Conservation (phyloP, 1,140 invertebrate species). For the Eurosta solidaginis region DNA sequence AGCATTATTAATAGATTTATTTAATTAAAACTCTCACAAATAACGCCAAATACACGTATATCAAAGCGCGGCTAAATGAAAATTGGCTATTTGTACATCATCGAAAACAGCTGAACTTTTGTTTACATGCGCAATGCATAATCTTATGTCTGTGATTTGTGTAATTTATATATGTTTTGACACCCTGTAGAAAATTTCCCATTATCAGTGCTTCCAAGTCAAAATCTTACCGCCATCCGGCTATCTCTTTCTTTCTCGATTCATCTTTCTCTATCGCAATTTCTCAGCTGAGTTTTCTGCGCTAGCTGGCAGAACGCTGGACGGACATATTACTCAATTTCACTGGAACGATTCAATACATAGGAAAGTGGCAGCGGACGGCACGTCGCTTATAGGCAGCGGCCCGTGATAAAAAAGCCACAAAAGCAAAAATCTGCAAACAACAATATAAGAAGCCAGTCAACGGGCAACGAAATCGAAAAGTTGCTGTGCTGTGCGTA, state of each 20-base stretch:
- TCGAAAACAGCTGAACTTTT: no score
- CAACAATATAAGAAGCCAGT: slow-evolving; percentile 7
- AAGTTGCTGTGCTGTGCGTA: not conserved
- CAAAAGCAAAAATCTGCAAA: not conserved
- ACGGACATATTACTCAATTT: no score
- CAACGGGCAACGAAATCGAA: slow-evolving; percentile 10
- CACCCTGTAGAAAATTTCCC: not conserved
- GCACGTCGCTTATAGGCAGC: no score
- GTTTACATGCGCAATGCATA: no score
- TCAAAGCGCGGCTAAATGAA: no score
- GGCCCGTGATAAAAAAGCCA: not conserved
- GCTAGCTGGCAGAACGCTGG: not conserved
- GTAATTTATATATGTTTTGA: no score
- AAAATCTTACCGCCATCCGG: not conserved
- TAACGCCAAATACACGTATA: no score
- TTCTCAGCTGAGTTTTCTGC: not conserved
- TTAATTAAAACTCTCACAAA: no score
- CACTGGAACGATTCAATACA: not conserved
- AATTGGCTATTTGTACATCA: no score
- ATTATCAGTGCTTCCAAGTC: not conserved
- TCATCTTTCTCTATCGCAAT: not conserved
- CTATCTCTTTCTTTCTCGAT: not conserved
- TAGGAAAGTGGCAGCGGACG: not conserved
- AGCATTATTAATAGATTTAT: no score
- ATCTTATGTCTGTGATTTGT: no score